Evolutionary conservation across 2,888 invertebrate species (phyloP), one percentile per base, ranked within the genome.

Genomic region (Torymus texanus): DNA sequence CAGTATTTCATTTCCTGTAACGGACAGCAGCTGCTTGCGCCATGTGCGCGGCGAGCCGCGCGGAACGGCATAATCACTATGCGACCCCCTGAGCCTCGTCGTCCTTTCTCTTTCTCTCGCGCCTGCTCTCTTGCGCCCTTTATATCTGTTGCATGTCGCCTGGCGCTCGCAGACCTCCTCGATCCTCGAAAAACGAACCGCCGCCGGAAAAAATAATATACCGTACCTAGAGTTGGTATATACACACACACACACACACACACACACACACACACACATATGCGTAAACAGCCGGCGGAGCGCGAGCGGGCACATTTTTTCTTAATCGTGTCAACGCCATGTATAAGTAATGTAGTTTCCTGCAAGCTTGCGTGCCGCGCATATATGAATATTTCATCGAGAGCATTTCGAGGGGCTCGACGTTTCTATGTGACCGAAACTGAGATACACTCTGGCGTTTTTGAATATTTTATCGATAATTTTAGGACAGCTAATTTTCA

Each of bases 1-100:
- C 81, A 79, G 82, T 81, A 81, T 87, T 87, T 88, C 87, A 88
- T 88, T 88, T 88, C 86, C 88, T 87, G 86, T 80, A 84, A 83
- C 84, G 83, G 83, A 83, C 84, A 84, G 86, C 88, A 89, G 88
- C 87, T 89, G 88, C 85, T 85, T 84, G 82, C 85, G 83, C 85
- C 87, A 85, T 86, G 85, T 86, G 85, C 82, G 80, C 82, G 81
- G 82, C 83, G 62, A 13, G 75, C 82, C 83, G 82, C 82, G 83
- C 82, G 81, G 78, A 73, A 75, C 59, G 67, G 68, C 66, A 66
- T 72, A 80, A 76, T 72, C 72, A 59, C 59, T 73, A 65, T 73
- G 61, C n/a, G 13, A 63, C 61, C 58, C 66, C 58, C 66, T 41
- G 56, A n/a, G n/a, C 59, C 29, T 16, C n/a, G 50, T 13, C 21